Conservation (phyloP, 2,888 invertebrate genomes). For the Xestia rhomboidea region DNA sequence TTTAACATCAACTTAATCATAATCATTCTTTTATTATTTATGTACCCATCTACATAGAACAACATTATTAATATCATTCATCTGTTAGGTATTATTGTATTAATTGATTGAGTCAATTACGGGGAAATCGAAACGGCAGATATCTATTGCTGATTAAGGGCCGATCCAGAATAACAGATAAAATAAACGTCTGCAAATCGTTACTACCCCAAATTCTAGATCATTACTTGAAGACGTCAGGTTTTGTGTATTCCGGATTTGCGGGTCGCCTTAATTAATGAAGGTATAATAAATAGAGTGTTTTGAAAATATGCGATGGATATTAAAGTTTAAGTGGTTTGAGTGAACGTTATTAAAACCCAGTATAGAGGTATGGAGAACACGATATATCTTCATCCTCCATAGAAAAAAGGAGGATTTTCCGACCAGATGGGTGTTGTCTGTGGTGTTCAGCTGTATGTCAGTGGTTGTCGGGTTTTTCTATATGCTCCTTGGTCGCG, state of each 20-base stretch:
- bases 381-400: background rate
- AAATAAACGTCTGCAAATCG: background rate
- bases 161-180: background rate
- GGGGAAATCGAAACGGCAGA: background rate
- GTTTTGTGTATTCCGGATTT: background rate
- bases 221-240: background rate
- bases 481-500: background rate
- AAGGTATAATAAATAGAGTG: background rate
- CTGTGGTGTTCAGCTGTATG: background rate
- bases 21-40: background rate
- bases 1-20: background rate
- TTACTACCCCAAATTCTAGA: background rate
- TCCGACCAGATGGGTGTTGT: background rate
- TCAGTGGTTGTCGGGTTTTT: background rate
- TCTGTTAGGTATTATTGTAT: constrained; percentile 9
- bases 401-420: background rate
- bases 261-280: background rate
- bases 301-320: background rate
- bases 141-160: constrained; percentile 13
- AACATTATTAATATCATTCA: background rate
- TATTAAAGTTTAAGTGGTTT: background rate
- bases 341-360: background rate
- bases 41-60: background rate
- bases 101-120: constrained; percentile 26
- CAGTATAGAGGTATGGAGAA: background rate